phyloP scores from a whole-genome alignment of 1,140 invertebrate genomes.

The Bombus cullumanus region DNA sequence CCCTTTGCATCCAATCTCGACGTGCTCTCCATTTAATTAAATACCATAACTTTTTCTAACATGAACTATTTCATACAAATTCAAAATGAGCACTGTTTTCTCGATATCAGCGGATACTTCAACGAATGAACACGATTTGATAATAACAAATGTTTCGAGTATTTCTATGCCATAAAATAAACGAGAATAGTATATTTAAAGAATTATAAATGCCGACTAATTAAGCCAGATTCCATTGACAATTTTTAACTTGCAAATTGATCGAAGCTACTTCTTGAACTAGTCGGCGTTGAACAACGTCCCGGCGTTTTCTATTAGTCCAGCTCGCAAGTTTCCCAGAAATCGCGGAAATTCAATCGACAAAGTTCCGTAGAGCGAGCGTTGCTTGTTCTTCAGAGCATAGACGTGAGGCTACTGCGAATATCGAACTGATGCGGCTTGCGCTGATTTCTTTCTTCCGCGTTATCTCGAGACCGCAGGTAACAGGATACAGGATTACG shows the following conservation, averaged over 20 bases:
- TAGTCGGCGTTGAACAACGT: neutral
- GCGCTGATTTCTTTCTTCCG: slow-evolving; percentile 51
- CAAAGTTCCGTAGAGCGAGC: neutral
- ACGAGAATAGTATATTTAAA: neutral
- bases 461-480: slow-evolving; percentile 52
- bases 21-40: too few species aligned
- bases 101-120: too few species aligned
- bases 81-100: too few species aligned
- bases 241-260: neutral
- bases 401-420: slow-evolving; percentile 60
- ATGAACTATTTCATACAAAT: too few species aligned
- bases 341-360: slow-evolving; percentile 26
- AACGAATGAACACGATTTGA: too few species aligned
- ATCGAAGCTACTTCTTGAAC: neutral
- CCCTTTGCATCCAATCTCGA: too few species aligned
- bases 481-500: slow-evolving; percentile 57
- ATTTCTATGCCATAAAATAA: too few species aligned
- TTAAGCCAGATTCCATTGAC: neutral
- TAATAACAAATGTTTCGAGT: too few species aligned
- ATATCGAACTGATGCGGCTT: slow-evolving; percentile 49
- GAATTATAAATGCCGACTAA: neutral
- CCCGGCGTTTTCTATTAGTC: too few species aligned
- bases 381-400: slow-evolving; percentile 33
- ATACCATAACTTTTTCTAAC: too few species aligned
- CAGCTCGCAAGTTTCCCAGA: neutral